Base-by-base conservation (phyloP, 2,888 invertebrate genomes). In the Pemphredon lugubris region DNA sequence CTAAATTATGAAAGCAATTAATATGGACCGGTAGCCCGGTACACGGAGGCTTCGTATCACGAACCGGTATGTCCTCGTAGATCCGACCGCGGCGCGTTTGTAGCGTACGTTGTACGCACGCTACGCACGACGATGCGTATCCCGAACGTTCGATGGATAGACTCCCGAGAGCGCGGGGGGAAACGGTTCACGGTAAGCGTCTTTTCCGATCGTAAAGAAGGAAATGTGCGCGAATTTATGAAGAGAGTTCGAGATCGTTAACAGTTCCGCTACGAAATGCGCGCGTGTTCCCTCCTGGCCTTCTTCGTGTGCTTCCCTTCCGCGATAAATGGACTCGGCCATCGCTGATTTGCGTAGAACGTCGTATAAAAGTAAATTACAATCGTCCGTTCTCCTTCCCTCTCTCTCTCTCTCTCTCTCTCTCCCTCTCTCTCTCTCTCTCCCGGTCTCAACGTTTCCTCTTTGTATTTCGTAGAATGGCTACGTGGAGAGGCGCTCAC, bases 1-100 rank as follows among this genome's bases (percentile, higher is more conserved):
- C 73, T 73, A 81, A 85, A 83, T 84, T 82, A 85, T 82, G 76
- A 79, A 79, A 82, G 69, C 80, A 82, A 84, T 84, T 82, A 84
- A 82, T 78, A 77, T 74, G 75, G 75, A 82, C 78, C 82, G 73
- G 79, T 82, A 82, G 83, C 74, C n/a, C 40, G 75, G 59, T 70
- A 78, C 81, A 74, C 64, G 77, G 47, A 34, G 39, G 64, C 6
- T 14, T 30, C 7, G 42, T n/a, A 13, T 30, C 13, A 13, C 40
- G 45, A 57, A 57, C 71, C 50, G 53, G 60, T 50, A 50, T 48
- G 79, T 71, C 23, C 42, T 75, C 42, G 40, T 65, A 42, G 75
- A 66, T 65, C 55, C 21, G 40, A 20, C 20, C 34, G 13, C 14
- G 47, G 32, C 70, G 44, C 59, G 70, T 59, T 44, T 53, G 20